Evolutionary conservation across 2,797 vertebrate species (phyloP), one percentile per base, ranked within the genome.

Genomic region (Crocodylus rhombifer): DNA sequence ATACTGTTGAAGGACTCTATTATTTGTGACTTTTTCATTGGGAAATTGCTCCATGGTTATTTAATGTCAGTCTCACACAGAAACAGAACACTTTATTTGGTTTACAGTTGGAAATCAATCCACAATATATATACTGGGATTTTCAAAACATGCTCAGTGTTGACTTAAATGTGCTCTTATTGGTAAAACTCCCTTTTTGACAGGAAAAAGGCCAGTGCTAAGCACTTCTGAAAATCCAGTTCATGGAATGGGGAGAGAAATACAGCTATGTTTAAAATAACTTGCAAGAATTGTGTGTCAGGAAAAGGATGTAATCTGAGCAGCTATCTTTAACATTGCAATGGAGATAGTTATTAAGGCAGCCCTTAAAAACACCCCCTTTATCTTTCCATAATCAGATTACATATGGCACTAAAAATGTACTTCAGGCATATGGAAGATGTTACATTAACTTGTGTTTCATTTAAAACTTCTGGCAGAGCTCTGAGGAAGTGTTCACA

Each of bases 361-460:
- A 58, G 69, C 5, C 8, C 23, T 28, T 57, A 26, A 36, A 16
- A 33, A 18, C 57, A 64, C 13, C 25, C 60, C 36, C 6, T 0
- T 9, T 6, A 57, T 36, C 25, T 42, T 56, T 61, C 28, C 55
- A 10, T 4, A 21, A 11, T 6, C 10, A 60, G 60, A 60, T 21
- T n/a, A 11, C 5, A 3, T 14, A 76, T 0, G 2, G 36, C 9
- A 56, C 25, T 30, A 56, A 73, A 63, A 36, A 10, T 0, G 1
- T 10, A 11, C 33, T 36, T 14, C 13, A 42, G 30, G 5, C 6
- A 2, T 33, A 61, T 1, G 1, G 42, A 12, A 3, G 15, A 25
- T 1, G 1, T 30, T n/a, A 36, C 23, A 60, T 11, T 14, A 73
- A 87, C 63, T 51, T 2, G 14, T 7, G 26, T 5, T 57, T 17